Conservation (phyloP, 2,113 vertebrate species). For the Urocitellus parryii region DNA sequence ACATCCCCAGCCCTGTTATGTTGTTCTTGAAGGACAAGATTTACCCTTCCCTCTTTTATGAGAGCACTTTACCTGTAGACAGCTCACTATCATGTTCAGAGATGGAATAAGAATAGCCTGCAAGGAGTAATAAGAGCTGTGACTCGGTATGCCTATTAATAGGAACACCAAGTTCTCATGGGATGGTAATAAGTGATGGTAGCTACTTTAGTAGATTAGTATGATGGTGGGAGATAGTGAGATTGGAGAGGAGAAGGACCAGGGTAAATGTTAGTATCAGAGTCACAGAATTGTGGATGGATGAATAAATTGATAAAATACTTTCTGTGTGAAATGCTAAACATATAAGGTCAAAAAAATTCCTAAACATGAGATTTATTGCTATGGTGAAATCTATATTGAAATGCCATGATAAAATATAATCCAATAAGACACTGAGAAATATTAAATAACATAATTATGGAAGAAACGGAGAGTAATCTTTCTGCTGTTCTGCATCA, state of each 20-base stretch:
- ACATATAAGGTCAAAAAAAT: not conserved
- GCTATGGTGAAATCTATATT: not conserved
- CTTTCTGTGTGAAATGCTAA: not conserved
- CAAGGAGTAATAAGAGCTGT: not conserved
- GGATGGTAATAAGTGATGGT: not conserved
- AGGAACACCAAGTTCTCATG: not conserved
- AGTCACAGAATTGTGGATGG: not conserved
- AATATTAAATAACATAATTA: constrained; percentile 54
- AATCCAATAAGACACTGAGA: constrained; percentile 27
- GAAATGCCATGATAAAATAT: constrained; percentile 18
- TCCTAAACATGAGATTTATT: not conserved
- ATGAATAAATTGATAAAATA: not conserved
- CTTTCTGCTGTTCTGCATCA: not conserved
- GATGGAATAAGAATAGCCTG: not conserved
- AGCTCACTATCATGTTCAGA: not conserved
- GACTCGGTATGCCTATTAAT: not conserved
- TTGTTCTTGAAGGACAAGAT: not conserved
- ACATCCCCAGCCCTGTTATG: too few relatives aligned
- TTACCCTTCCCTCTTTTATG: not conserved
- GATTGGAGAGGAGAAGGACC: not conserved
- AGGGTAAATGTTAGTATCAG: not conserved
- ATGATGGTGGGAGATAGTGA: not conserved
- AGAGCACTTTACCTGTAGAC: not conserved
- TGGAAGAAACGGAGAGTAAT: not conserved
- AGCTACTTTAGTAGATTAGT: not conserved